A percentile compares a stretch with the other conserved stretches of the same genome.
Evolutionary conservation across 2,797 vertebrate genomes (phyloP).

Genomic region (Ptychadena robeensis): DNA sequence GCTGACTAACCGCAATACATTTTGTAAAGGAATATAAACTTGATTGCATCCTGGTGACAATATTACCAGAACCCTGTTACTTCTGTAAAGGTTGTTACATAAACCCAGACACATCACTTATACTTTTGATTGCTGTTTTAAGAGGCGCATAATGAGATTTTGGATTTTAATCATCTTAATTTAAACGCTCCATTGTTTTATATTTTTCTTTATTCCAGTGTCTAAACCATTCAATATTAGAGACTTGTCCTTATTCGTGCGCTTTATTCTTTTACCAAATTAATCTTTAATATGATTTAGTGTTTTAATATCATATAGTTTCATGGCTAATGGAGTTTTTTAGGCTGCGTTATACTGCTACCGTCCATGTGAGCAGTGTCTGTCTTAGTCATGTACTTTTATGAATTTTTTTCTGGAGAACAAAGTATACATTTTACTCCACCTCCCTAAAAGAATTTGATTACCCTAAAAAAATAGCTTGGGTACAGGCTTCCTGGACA

Average conservation of each 20-base stretch:
- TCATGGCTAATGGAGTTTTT: slow-evolving; percentile 18
- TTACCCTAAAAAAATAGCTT: too few species aligned
- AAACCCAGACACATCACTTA: slow-evolving; percentile 22
- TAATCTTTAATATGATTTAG: slow-evolving; percentile 31
- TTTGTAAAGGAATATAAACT: neutral
- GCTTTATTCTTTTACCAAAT: neutral
- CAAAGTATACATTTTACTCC: neutral
- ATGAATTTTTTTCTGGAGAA: slow-evolving; percentile 17
- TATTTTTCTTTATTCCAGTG: slow-evolving; percentile 25
- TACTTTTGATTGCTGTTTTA: slow-evolving; percentile 36
- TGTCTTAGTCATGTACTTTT: neutral
- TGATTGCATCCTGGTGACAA: neutral
- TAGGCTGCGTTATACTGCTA: neutral
- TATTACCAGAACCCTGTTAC: slow-evolving; percentile 14
- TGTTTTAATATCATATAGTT: slow-evolving; percentile 47
- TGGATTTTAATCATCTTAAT: slow-evolving; percentile 40
- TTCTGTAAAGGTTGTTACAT: slow-evolving; percentile 32
- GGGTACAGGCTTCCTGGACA: neutral
- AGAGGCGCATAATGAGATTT: slow-evolving; percentile 37
- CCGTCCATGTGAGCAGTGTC: neutral
- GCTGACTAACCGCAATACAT: neutral
- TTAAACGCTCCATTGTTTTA: slow-evolving; percentile 49
- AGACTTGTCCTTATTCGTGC: slow-evolving; percentile 8
- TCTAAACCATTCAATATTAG: slow-evolving; percentile 14
- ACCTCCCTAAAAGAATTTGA: neutral